Conservation (phyloP, 2,888 invertebrate species). For the Oscheius sp. region DNA sequence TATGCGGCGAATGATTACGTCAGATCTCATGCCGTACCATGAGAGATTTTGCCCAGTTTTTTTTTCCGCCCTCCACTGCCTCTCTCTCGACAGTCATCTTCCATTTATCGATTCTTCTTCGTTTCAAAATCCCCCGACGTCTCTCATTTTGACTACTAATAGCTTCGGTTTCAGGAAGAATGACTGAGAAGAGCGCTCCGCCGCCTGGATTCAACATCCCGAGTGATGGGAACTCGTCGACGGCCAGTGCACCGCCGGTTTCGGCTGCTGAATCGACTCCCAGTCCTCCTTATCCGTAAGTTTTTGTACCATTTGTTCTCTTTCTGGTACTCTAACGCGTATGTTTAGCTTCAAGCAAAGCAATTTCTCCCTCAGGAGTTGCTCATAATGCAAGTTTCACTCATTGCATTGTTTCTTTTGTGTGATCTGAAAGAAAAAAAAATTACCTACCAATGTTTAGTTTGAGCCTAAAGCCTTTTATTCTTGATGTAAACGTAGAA, state of each 20-base stretch:
- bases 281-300: constrained; percentile 31
- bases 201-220: constrained; percentile 9
- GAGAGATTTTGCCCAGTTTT: too few relatives aligned
- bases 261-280: background rate
- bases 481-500: too few relatives aligned
- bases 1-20: background rate
- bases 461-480: too few relatives aligned
- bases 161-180: background rate
- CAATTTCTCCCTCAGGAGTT: background rate
- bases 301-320: background rate
- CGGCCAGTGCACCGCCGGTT: background rate
- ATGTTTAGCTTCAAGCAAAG: background rate
- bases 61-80: too few relatives aligned
- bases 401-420: too few relatives aligned
- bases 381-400: too few relatives aligned
- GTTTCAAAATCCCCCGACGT: background rate
- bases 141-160: background rate
- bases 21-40: background rate
- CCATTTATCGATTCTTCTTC: constrained; percentile 7
- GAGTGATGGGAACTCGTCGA: background rate
- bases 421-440: too few relatives aligned
- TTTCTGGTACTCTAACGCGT: background rate
- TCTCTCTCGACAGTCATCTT: background rate
- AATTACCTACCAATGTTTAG: too few relatives aligned
- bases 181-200: background rate